Conservation (phyloP, 2,113 vertebrate species). For the Saguinus imperator region DNA sequence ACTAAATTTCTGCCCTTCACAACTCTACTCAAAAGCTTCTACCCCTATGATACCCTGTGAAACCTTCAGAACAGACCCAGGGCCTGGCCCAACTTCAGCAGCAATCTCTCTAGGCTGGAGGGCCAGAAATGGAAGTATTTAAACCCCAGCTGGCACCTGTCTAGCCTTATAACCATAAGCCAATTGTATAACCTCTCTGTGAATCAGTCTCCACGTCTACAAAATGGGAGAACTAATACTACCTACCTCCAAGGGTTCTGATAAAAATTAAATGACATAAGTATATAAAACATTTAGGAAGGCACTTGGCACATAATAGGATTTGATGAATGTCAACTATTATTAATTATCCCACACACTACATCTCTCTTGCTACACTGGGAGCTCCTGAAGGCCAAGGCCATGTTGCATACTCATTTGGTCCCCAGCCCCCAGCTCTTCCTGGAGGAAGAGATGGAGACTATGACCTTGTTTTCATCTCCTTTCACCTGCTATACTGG, state of each 20-base stretch:
- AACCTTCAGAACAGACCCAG: too few relatives aligned
- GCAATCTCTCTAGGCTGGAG: too few relatives aligned
- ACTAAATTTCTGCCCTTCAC: neutral
- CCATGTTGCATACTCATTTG: accelerated
- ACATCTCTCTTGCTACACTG: neutral
- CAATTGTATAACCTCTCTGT: neutral
- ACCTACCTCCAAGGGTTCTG: neutral
- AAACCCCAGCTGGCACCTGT: neutral
- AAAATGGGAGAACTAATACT: neutral
- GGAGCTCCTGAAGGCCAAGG: neutral
- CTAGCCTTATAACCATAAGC: neutral
- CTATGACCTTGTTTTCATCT: neutral
- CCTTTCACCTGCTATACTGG: neutral
- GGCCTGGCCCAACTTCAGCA: too few relatives aligned
- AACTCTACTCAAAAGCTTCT: neutral
- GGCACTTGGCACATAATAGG: neutral
- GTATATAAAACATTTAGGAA: neutral
- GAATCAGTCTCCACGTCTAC: neutral
- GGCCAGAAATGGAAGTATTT: neutral
- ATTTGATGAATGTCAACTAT: neutral
- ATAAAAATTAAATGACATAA: neutral
- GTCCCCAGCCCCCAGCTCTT: neutral
- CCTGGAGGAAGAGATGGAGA: neutral
- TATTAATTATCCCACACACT: neutral
- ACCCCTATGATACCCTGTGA: neutral